Conservation (phyloP, 2,797 vertebrate species). For the Leucoraja ocellata region DNA sequence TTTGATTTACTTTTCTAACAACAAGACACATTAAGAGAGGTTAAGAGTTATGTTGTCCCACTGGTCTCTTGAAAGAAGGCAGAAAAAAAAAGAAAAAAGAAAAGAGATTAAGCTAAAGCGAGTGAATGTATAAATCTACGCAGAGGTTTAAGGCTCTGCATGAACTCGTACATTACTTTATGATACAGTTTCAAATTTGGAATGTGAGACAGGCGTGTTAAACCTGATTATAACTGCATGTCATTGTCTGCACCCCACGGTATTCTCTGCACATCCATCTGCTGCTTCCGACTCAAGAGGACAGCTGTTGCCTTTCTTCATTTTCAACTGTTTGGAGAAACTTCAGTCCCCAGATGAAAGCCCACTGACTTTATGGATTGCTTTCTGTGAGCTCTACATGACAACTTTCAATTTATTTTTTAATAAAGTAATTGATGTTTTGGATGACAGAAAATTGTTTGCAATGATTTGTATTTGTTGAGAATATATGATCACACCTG, state of each 20-base stretch:
- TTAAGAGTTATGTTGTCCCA: not conserved
- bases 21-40: not conserved
- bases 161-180: conserved; percentile 31
- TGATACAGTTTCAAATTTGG: conserved; percentile 36
- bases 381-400: not conserved
- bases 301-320: conserved; percentile 47
- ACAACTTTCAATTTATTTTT: conserved; percentile 6
- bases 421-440: conserved; percentile 2
- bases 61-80: conserved; percentile 8
- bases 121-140: conserved; percentile 12
- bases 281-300: conserved; percentile 39
- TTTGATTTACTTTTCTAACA: not conserved
- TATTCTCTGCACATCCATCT: conserved; percentile 46
- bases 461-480: not conserved
- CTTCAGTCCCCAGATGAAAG: conserved; percentile 16
- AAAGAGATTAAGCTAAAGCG: conserved; percentile 3
- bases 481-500: not conserved
- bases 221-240: conserved; percentile 49
- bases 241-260: conserved; percentile 43
- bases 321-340: conserved; percentile 30
- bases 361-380: conserved; percentile 3
- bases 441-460: not conserved
- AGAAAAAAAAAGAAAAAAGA: not conserved
- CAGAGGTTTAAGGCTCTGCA: not conserved
- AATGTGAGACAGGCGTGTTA: conserved; percentile 49